Conservation (phyloP, 2,113 vertebrate species). For the Hemibagrus wyckioides region DNA sequence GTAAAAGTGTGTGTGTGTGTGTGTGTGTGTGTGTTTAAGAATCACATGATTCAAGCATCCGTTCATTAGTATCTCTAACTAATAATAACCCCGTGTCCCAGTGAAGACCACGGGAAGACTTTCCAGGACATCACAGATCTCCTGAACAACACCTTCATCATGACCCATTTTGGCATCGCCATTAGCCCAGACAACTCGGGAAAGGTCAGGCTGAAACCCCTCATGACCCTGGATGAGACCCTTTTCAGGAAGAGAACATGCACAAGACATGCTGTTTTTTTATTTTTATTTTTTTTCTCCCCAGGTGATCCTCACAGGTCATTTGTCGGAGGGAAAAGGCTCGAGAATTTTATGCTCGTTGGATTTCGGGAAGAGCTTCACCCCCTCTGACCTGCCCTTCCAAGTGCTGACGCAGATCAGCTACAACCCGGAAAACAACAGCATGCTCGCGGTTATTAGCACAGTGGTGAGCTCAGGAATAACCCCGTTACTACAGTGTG, state of each 20-base stretch:
- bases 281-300: background rate
- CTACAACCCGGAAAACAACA: conserved; percentile 78
- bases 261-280: background rate
- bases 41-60: background rate
- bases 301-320: conserved; percentile 88
- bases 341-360: conserved; percentile 83
- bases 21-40: background rate
- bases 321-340: conserved; percentile 76
- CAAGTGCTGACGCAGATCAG: conserved; percentile 79
- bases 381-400: conserved; percentile 80
- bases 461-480: conserved; percentile 70
- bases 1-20: conserved; percentile 61
- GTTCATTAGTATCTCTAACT: background rate
- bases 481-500: background rate
- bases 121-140: conserved; percentile 85
- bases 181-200: conserved; percentile 87
- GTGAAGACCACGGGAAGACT: conserved; percentile 89
- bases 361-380: conserved; percentile 83
- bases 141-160: conserved; percentile 91
- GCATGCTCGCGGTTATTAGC: conserved; percentile 78
- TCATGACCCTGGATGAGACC: background rate
- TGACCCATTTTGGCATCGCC: conserved; percentile 87
- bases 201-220: conserved; percentile 73
- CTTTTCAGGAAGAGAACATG: background rate
- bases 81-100: conserved; percentile 56